Evolutionary conservation across 2,113 vertebrate genomes (phyloP).

Genomic region (Halcyon senegalensis): DNA sequence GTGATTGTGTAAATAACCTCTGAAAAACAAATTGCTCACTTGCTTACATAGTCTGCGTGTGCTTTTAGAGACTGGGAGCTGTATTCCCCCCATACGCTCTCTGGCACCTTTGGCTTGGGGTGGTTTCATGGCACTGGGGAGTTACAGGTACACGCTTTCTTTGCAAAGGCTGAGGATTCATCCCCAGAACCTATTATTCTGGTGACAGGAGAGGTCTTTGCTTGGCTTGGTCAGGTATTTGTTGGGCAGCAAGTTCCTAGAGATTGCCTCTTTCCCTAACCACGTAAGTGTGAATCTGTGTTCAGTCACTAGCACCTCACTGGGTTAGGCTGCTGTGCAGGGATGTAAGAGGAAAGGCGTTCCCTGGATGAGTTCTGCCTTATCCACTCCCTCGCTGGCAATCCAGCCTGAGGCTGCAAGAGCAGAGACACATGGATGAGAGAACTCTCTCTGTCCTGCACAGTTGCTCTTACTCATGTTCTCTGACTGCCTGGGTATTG

Average conservation of each 20-base stretch:
- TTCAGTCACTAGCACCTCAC: background rate
- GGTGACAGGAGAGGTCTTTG: background rate
- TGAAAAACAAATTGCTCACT: background rate
- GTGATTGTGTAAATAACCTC: rapidly evolving
- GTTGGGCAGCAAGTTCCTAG: background rate
- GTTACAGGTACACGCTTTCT: background rate
- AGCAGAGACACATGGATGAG: background rate
- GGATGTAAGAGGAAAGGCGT: background rate
- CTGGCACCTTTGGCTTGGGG: background rate
- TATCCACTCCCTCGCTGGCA: background rate
- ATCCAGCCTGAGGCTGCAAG: background rate
- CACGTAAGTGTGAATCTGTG: background rate
- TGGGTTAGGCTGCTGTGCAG: background rate
- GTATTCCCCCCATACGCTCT: background rate
- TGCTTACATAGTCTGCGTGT: background rate
- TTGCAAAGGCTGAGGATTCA: background rate
- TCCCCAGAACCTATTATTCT: background rate
- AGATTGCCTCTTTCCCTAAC: background rate
- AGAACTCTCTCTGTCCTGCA: background rate
- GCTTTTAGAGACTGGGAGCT: background rate
- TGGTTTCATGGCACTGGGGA: rapidly evolving
- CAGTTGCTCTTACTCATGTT: background rate
- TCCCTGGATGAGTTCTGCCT: background rate
- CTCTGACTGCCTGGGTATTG: background rate
- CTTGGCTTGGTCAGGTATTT: background rate